A percentile compares a stretch with the other conserved stretches of the same genome.
Evolutionary conservation across 2,888 invertebrate species (phyloP).

Genomic region (Baronia brevicornis): DNA sequence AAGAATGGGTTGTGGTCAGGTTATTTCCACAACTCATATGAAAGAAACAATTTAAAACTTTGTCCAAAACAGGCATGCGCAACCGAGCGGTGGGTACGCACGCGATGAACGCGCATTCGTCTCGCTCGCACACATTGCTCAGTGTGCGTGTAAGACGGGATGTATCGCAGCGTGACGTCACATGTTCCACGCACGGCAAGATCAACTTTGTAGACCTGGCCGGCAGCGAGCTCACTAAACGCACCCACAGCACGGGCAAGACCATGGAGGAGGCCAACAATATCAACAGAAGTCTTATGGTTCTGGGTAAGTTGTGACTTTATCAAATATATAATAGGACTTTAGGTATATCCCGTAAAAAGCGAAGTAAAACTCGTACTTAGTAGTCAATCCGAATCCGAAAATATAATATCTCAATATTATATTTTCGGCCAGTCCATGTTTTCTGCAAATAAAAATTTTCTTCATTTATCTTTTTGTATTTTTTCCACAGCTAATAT

Average conservation of each 20-base stretch:
- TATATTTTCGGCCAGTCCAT: no score
- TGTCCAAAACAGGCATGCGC: constrained; percentile 80
- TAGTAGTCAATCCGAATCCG: no score
- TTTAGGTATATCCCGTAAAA: background rate
- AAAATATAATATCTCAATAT: no score
- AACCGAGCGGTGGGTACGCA: constrained; percentile 93
- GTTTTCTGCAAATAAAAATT: no score
- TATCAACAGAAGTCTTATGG: constrained; percentile 96
- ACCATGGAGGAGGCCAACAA: constrained; percentile 96
- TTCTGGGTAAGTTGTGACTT: constrained; percentile 78
- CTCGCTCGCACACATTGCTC: constrained; percentile 93
- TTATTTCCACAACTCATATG: no score
- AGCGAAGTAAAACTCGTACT: no score
- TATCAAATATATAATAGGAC: background rate
- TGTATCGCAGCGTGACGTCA: constrained; percentile 88
- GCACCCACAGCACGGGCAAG: constrained; percentile 90
- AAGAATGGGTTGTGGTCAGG: no score
- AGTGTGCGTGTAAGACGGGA: constrained; percentile 91
- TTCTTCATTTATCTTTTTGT: no score
- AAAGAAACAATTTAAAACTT: no score
- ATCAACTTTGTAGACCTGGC: constrained; percentile 97
- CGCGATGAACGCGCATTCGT: constrained; percentile 95
- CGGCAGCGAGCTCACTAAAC: constrained; percentile 97
- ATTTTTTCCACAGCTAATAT: no score
- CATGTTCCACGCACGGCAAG: constrained; percentile 93